Conservation (phyloP, 2,797 vertebrate species). For the Hafferia zeledoni region DNA sequence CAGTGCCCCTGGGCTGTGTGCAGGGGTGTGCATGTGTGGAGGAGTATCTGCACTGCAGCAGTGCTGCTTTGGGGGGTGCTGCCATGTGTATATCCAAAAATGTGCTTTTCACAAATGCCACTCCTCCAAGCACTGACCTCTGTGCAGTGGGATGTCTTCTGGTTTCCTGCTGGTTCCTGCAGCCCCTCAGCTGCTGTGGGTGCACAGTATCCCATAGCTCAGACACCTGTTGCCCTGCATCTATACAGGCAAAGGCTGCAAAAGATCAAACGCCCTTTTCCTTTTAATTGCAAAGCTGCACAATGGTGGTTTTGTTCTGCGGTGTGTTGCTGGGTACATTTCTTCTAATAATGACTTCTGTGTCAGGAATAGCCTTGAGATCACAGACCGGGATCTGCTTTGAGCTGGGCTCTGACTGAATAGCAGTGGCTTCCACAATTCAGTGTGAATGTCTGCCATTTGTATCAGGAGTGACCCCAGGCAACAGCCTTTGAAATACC, state of each 20-base stretch:
- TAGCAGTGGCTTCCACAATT: not conserved
- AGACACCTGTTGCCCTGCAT: not conserved
- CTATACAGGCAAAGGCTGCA: not conserved
- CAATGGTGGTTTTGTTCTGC: not conserved
- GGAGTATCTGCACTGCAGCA: not conserved
- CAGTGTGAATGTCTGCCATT: not conserved
- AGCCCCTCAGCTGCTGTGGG: not conserved
- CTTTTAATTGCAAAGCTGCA: not conserved
- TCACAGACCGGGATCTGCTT: not conserved
- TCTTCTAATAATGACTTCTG: not conserved
- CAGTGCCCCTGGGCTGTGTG: not conserved
- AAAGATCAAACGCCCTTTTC: not conserved
- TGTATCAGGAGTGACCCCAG: not conserved
- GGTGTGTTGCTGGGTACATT: not conserved
- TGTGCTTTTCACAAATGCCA: not conserved
- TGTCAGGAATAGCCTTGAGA: not conserved
- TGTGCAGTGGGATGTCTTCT: not conserved
- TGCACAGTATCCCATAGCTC: not conserved
- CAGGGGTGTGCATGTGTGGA: not conserved
- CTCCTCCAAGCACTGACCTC: not conserved
- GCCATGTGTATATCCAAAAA: not conserved
- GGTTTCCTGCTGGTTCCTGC: not conserved
- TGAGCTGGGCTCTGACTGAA: slow-evolving; percentile 44
- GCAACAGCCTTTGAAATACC: slow-evolving; percentile 47
- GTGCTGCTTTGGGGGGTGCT: not conserved